A percentile compares a stretch with the other conserved stretches of the same genome.
Evolutionary conservation across 2,797 vertebrate species (phyloP).

Genomic region (Pseudotriccus pelzelni): DNA sequence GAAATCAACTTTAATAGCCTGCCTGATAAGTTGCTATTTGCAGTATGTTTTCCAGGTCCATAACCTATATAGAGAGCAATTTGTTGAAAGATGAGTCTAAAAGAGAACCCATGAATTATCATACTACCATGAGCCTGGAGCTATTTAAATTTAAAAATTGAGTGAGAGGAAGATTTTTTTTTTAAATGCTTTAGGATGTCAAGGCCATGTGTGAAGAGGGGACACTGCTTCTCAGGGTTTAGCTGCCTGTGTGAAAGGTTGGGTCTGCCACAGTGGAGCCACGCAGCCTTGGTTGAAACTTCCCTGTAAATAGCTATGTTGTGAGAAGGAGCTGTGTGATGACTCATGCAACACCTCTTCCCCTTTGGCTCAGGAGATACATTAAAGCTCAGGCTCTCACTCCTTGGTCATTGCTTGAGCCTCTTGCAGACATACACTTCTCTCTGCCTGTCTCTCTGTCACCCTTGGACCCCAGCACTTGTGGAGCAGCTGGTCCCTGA

Average conservation of each 20-base stretch:
- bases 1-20: neutral
- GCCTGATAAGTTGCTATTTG: neutral
- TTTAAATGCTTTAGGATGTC: neutral
- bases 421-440: fast-evolving
- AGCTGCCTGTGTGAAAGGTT: neutral
- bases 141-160: neutral
- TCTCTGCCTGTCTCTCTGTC: neutral
- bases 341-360: neutral
- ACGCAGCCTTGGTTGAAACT: neutral
- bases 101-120: neutral
- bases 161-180: neutral
- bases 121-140: neutral
- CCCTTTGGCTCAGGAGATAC: neutral
- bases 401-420: neutral
- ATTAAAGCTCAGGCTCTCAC: neutral
- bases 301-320: neutral
- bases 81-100: neutral
- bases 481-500: neutral
- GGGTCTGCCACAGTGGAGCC: neutral
- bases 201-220: neutral
- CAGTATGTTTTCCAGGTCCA: neutral
- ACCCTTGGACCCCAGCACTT: neutral
- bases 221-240: neutral
- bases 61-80: neutral
- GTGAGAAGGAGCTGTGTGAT: neutral